phyloP scores from a whole-genome alignment of 92 coral and sea anemone genomes.

The Epizoanthus scotinus region DNA sequence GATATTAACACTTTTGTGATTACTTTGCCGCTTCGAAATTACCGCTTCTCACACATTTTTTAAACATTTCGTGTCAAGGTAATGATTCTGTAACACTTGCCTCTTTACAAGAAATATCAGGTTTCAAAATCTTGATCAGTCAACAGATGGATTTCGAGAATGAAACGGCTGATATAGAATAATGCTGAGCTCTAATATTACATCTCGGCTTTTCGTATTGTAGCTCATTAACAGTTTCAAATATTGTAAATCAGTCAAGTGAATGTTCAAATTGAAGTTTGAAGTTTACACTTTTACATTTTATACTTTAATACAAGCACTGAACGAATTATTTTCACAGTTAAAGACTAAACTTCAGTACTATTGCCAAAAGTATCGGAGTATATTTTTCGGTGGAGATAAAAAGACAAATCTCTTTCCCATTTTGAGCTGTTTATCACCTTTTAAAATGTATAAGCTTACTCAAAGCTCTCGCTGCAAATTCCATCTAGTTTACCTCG shows the following conservation, averaged over 20 bases:
- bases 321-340: not conserved
- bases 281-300: slow-evolving; percentile 7
- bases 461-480: not conserved
- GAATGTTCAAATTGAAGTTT: slow-evolving; percentile 31
- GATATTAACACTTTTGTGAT: slow-evolving; percentile 18
- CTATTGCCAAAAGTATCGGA: not conserved
- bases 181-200: not conserved
- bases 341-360: not conserved
- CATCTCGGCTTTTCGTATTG: not conserved
- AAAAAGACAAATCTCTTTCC: slow-evolving; percentile 5
- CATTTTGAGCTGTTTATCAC: slow-evolving; percentile 6
- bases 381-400: not conserved
- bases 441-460: not conserved
- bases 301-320: not conserved
- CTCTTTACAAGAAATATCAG: not conserved
- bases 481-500: not conserved
- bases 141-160: slow-evolving; percentile 9
- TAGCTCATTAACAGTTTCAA: slow-evolving; percentile 15
- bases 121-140: not conserved
- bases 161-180: not conserved
- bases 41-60: not conserved
- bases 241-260: not conserved
- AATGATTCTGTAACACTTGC: not conserved
- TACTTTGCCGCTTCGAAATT: slow-evolving; percentile 15
- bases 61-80: slow-evolving; percentile 20